A percentile compares a stretch with the other conserved stretches of the same genome.
Evolutionary conservation across 2,797 vertebrate genomes (phyloP).

Genomic region (Pseudochirops cupreus): DNA sequence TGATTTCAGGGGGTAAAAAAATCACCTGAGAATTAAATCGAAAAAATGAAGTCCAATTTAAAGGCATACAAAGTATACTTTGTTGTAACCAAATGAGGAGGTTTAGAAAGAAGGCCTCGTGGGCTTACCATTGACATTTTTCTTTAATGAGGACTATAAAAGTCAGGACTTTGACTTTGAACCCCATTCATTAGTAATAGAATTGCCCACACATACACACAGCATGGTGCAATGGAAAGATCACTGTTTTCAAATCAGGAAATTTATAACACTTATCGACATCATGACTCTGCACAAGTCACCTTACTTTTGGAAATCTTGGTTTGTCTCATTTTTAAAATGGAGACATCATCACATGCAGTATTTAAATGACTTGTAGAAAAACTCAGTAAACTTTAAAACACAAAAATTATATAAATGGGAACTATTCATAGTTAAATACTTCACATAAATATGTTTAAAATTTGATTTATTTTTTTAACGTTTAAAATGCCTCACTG

Average conservation of each 20-base stretch:
- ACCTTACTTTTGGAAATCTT: slow-evolving; percentile 1
- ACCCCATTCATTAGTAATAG: not conserved
- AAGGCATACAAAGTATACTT: not conserved
- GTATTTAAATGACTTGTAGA: not conserved
- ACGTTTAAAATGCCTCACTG: not conserved
- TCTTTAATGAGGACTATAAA: slow-evolving; percentile 27
- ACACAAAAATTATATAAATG: not conserved
- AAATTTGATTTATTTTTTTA: not conserved
- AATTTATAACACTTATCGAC: not conserved
- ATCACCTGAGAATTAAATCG: slow-evolving; percentile 25
- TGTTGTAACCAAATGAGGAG: not conserved
- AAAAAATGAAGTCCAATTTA: slow-evolving; percentile 21
- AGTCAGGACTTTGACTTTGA: not conserved
- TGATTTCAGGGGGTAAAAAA: not conserved
- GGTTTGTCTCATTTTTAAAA: not conserved
- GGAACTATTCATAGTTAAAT: not conserved
- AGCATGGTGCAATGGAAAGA: not conserved
- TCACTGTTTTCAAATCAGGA: not conserved
- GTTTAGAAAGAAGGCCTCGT: not conserved
- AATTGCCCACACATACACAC: not conserved
- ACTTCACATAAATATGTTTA: not conserved
- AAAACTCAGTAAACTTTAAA: not conserved
- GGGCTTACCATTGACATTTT: slow-evolving; percentile 16
- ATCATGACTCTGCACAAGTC: not conserved
- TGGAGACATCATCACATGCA: not conserved